Evolutionary conservation across 2,113 vertebrate genomes (phyloP).

Genomic region (Noturus placidus): DNA sequence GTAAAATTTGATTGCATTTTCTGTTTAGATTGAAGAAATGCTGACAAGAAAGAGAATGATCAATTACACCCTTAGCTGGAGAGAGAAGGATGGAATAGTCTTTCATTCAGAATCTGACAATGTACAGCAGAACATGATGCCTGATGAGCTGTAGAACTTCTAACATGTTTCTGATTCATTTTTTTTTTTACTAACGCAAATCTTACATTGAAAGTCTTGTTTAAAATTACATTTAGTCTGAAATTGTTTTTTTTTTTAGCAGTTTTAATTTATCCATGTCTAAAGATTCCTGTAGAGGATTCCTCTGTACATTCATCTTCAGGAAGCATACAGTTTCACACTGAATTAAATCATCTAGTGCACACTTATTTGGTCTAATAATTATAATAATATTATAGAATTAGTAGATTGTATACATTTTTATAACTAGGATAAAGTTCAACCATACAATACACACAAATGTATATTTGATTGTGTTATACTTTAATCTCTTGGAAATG

Average conservation of each 20-base stretch:
- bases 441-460: background rate
- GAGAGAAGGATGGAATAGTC: background rate
- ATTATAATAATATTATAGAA: background rate
- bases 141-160: background rate
- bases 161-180: background rate
- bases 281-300: background rate
- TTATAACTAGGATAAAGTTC: background rate
- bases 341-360: background rate
- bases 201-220: background rate
- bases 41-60: background rate
- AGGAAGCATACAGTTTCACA: background rate
- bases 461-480: background rate
- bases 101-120: background rate
- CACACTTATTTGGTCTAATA: background rate
- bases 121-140: background rate
- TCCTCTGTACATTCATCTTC: background rate
- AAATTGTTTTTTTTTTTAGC: background rate
- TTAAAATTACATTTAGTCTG: background rate
- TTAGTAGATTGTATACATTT: background rate
- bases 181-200: background rate
- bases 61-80: background rate
- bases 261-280: background rate
- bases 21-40: conserved; percentile 1
- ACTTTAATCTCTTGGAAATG: background rate
- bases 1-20: background rate